Evolutionary conservation across 1,140 invertebrate species (phyloP), one percentile per base, ranked within the genome.

Genomic region (Calliopsis andreniformis): DNA sequence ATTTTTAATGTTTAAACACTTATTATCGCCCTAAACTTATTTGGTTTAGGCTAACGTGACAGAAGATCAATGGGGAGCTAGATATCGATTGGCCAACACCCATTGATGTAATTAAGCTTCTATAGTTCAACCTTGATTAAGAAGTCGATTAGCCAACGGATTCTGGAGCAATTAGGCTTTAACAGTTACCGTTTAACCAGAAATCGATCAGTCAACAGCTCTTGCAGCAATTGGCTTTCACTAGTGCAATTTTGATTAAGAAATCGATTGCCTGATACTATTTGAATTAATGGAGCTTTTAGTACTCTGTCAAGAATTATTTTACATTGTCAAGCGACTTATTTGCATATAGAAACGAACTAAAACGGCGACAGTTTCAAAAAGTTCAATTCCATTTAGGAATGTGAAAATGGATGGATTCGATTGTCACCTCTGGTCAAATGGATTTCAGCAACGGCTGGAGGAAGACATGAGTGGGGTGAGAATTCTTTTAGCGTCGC

Each of bases 401-500:
- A 32, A n/a, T 7, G 3, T 12, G 8, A 42, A 45, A 47, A 47
- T 47, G 42, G 20, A 47, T 8, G 0, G 16, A 56, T 56, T n/a
- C 28, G 23, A 25, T 45, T 28, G 42, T 63, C 61, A 63, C 35
- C 20, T 45, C 25, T 8, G 61, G 4, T 2, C 39, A 25, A 28
- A 63, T 43, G 42, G 42, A 63, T 63, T 18, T 63, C 25, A n/a
- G 16, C 35, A 39, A 39, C 5, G 28, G 20, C 10, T 2, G n/a
- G 14, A 47, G 20, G 28, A 20, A n/a, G n/a, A n/a, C n/a, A n/a
- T n/a, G n/a, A 1, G 20, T 8, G 0, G 8, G 20, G 28, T 10
- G 42, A 47, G 30, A 59, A 75, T 67, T 51, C 43, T 61, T 69
- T 59, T n/a, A 47, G 43, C 61, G 42, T 63, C 47, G 55, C 70